Base-by-base conservation (phyloP, 2,797 vertebrate species). In the Ctenosaura bakeri region DNA sequence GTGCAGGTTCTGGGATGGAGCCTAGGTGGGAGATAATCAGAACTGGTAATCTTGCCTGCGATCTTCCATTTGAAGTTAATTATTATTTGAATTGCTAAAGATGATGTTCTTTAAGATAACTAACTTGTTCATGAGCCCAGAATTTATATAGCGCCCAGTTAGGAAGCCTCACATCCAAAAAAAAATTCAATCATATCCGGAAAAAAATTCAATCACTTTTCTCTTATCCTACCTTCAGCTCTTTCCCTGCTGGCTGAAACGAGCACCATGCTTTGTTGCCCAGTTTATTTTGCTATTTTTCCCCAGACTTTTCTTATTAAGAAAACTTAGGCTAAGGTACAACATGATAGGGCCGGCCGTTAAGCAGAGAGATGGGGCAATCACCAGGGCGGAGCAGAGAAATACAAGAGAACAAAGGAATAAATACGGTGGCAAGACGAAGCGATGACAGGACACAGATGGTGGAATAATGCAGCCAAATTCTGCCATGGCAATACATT, bases 401-500 rank as follows among this genome's bases (percentile, higher is more conserved):
- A 16, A 88, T 93, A 89, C 92, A 93, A 95, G 86, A 90, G 86
- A 92, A 90, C 82, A 87, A 94, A 93, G 92, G 92, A 88, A 84
- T 90, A 95, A 92, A 86, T 0, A 0, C 64, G 59, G 9, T 13
- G 22, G 56, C 29, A 16, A 66, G 32, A 50, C 22, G 54, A 29
- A 90, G 91, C 84, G 92, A 94, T 89, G 94, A 88, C 88, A 86
- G 46, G 93, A 89, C 62, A 73, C 64, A 91, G 94, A 88, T 94
- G 95, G 96, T 88, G 95, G 90, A 7, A 88, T 82, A 92, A 86
- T 92, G 85, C 2, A 10, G 89, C 93, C 90, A 83, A 88, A 92
- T 83, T 91, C 93, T 95, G 93, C 94, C 94, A 91, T 76, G 80
- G 91, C 79, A 79, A 94, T 90, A 92, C 90, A 92, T 87, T 89